Percentiles rank a stretch among this genome's conserved stretches.
phyloP scores from a whole-genome alignment of 2,888 invertebrate species.

The Microplitis manilae region DNA sequence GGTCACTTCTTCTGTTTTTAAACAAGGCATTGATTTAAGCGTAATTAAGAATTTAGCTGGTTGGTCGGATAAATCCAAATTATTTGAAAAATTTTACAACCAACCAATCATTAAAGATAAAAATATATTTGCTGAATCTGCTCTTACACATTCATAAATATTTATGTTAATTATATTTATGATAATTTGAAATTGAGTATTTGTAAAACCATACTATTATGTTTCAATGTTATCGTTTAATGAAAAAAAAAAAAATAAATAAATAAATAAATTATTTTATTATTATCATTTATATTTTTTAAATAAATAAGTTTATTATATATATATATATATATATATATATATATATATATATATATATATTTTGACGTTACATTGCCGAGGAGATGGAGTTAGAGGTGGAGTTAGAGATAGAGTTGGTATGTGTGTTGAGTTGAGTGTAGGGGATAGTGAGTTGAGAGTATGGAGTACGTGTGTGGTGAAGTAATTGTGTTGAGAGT shows the following conservation, averaged over 20 bases:
- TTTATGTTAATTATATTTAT: slow-evolving; percentile 9
- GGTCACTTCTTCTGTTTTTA: slow-evolving; percentile 35
- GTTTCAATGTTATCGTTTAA: not conserved
- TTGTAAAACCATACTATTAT: too few relatives aligned
- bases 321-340: too few relatives aligned
- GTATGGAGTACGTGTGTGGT: too few relatives aligned
- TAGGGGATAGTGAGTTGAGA: too few relatives aligned
- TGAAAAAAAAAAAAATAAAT: not conserved
- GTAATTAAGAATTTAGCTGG: slow-evolving; percentile 34
- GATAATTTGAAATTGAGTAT: not conserved
- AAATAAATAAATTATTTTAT: not conserved
- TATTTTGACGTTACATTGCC: too few relatives aligned
- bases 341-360: too few relatives aligned
- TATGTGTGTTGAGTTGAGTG: too few relatives aligned
- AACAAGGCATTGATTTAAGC: slow-evolving; percentile 29
- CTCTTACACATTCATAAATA: not conserved
- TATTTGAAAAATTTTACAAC: slow-evolving; percentile 42
- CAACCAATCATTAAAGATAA: slow-evolving; percentile 25
- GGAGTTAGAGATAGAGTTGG: too few relatives aligned
- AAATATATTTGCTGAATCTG: slow-evolving; percentile 6
- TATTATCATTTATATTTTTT: not conserved
- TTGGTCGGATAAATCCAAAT: slow-evolving; percentile 35
- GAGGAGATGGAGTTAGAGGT: too few relatives aligned
- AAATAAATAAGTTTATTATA: slow-evolving; percentile 16
- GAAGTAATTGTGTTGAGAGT: too few relatives aligned